Percentiles rank a stretch among this genome's conserved stretches.
Conservation (phyloP, 2,113 vertebrate species). For the Mustela lutreola region DNA sequence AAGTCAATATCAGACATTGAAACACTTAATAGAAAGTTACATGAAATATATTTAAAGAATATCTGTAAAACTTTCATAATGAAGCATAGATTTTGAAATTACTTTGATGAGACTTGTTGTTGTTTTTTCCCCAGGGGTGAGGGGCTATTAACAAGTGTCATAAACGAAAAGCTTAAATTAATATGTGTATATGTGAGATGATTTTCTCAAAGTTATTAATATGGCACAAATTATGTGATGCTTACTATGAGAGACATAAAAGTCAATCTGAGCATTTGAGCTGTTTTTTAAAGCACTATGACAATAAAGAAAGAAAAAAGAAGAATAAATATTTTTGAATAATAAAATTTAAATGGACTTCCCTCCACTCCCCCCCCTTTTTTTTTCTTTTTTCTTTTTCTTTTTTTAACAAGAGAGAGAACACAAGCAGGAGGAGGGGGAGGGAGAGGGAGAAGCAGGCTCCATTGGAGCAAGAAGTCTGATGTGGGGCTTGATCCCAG, state of each 20-base stretch:
- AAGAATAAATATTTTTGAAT: conserved; percentile 71
- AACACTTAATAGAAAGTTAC: conserved; percentile 19
- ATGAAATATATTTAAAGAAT: conserved; percentile 17
- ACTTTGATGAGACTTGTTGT: not conserved
- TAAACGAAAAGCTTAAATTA: conserved; percentile 19
- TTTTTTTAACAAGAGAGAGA: no score
- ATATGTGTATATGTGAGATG: not conserved
- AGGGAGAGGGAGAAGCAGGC: no score
- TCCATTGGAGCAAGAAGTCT: no score
- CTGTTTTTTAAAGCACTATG: conserved; percentile 57
- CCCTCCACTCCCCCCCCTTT: not conserved
- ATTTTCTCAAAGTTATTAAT: conserved; percentile 33
- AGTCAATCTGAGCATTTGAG: conserved; percentile 18
- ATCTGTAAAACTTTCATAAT: not conserved
- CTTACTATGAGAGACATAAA: conserved; percentile 56
- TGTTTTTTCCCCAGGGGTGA: not conserved
- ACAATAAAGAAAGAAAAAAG: not conserved
- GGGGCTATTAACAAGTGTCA: not conserved
- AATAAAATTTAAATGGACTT: conserved; percentile 75
- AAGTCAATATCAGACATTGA: not conserved
- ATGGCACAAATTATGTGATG: conserved; percentile 11
- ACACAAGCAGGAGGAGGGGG: no score
- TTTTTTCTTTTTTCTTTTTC: no score
- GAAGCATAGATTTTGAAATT: not conserved
- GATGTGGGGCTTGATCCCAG: no score